Evolutionary conservation across 2,797 vertebrate species (phyloP).

Genomic region (Platalea minor): DNA sequence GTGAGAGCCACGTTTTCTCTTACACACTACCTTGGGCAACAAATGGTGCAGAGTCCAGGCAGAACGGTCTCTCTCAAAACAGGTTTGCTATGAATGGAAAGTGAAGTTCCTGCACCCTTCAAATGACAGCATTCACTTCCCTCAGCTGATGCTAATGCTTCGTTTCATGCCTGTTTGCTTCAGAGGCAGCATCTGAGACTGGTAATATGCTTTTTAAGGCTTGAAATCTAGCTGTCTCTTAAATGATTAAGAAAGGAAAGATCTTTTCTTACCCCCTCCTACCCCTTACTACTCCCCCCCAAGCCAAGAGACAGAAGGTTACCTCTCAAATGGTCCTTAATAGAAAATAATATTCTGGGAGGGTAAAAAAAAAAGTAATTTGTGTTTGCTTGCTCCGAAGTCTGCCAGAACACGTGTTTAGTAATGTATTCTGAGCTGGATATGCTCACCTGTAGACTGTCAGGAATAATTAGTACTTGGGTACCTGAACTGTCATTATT

Average conservation of each 20-base stretch:
- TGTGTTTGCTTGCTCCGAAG: background rate
- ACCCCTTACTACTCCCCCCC: background rate
- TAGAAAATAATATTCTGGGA: background rate
- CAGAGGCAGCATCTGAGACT: background rate
- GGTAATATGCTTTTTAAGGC: background rate
- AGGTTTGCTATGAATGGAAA: background rate
- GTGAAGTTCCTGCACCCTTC: background rate
- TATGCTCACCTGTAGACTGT: background rate
- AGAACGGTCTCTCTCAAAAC: background rate
- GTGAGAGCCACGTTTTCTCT: background rate
- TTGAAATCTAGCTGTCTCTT: background rate
- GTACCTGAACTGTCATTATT: background rate
- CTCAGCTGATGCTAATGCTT: background rate
- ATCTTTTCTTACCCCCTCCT: background rate
- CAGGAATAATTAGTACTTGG: background rate
- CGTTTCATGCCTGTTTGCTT: background rate
- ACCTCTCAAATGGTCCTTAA: background rate
- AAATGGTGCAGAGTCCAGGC: background rate
- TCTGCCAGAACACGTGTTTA: background rate
- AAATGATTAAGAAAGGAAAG: background rate
- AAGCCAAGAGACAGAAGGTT: background rate
- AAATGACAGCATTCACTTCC: background rate
- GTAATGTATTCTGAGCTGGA: background rate
- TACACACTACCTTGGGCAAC: accelerated
- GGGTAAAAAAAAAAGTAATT: background rate